Evolutionary conservation across 2,888 invertebrate species (phyloP).

Genomic region (Acrobasis consociella): DNA sequence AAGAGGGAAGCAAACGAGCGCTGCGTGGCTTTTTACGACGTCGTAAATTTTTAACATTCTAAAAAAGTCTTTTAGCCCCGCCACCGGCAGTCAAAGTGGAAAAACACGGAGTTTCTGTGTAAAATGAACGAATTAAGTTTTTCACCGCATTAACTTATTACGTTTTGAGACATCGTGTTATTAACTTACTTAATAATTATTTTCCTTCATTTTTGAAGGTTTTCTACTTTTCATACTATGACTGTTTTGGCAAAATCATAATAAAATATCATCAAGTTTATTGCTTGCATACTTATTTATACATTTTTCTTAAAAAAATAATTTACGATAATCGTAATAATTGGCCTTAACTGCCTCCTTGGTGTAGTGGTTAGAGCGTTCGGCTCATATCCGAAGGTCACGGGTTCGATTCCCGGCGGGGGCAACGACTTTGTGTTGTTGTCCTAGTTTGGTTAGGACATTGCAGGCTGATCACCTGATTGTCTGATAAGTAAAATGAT

Average conservation of each 20-base stretch:
- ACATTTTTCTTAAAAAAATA: background rate
- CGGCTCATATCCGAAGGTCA: no score
- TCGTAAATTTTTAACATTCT: constrained; percentile 75
- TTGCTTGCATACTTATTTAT: no score
- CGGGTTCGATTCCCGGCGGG: no score
- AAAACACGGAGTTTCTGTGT: constrained; percentile 15
- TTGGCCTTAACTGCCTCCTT: no score
- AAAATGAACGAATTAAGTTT: constrained; percentile 21
- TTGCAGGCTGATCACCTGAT: no score
- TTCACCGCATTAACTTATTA: constrained; percentile 16
- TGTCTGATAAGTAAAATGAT: no score
- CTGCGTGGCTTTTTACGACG: constrained; percentile 69
- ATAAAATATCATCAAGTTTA: no score
- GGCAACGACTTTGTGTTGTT: no score
- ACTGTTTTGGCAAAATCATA: no score
- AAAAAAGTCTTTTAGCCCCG: constrained; percentile 63
- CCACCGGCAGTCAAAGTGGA: constrained; percentile 6
- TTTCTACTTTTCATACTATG: background rate
- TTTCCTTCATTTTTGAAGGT: background rate
- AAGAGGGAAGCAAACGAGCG: constrained; percentile 59
- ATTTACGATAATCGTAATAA: no score
- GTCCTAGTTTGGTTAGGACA: no score
- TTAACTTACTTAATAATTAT: background rate
- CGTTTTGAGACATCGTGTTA: background rate
- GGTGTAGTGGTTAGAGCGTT: no score